Evolutionary conservation across 2,888 invertebrate genomes (phyloP), one percentile per base, ranked within the genome.

Genomic region (Hyppa rectilinea): DNA sequence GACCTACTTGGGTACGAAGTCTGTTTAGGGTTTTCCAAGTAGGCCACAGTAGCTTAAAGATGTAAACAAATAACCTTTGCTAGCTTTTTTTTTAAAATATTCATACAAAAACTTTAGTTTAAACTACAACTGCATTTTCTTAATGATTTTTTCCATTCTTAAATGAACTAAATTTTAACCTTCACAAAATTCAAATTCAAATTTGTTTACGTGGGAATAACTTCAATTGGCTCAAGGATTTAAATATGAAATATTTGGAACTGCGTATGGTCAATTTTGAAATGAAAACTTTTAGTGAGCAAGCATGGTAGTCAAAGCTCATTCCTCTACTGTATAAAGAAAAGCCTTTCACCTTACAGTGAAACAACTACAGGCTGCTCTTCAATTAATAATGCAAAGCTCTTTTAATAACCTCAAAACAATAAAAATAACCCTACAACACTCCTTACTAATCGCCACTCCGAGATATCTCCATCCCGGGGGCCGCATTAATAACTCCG

Each of bases 401-500:
- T 14, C 26, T 17, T 55, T 40, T 20, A 47, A 47, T 29, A 69
- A 40, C 12, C 10, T 29, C 29, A 52, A 71, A 61, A 62, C 60
- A 67, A 62, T 31, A 60, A 71, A 71, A 78, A 75, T 74, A 74
- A 56, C 71, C 63, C 45, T 26, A 64, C 62, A 73, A 84, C 78
- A 83, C 66, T 66, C 38, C 56, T 70, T 62, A 61, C 75, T 87
- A 83, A 87, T 87, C 84, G 81, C 81, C 72, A 68, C 81, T 70
- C 71, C 71, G 71, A 76, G 84, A 82, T 68, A 75, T 65, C 60
- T 74, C 45, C 68, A 71, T 82, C 82, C 81, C 81, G 75, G 71
- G 78, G 50, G 85, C 45, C 69, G 60, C 85, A 84, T 84, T 85
- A 80, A 82, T 85, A 85, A 85, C 84, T 69, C 65, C 71, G 71